phyloP scores from a whole-genome alignment of 2,113 vertebrate genomes.

The Aplodontia rufa region DNA sequence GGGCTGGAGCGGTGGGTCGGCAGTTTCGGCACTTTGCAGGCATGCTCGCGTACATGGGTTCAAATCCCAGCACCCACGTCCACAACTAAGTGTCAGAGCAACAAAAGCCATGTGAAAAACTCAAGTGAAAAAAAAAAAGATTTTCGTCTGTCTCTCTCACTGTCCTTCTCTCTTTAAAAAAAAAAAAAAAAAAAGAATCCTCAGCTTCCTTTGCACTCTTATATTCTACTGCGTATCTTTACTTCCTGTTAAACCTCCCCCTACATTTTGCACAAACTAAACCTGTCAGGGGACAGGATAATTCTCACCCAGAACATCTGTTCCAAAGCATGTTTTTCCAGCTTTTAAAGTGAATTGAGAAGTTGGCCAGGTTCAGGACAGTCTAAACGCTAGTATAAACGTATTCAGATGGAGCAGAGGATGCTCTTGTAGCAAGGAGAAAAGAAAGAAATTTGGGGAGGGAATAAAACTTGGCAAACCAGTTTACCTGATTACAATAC shows the following conservation, averaged over 20 bases:
- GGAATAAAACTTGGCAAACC: neutral
- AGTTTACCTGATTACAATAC: neutral
- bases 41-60: no score
- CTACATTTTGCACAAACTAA: neutral
- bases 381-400: neutral
- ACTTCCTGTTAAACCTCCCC: neutral
- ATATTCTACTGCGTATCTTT: neutral
- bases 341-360: neutral
- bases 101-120: no score
- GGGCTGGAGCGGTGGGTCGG: no score
- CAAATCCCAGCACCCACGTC: no score
- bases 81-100: no score
- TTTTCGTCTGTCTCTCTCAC: no score
- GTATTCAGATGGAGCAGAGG: constrained; percentile 3
- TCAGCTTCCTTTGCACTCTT: no score
- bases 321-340: neutral
- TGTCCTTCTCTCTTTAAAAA: no score
- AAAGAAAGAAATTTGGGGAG: neutral
- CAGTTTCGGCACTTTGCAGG: no score
- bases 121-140: no score
- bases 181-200: no score
- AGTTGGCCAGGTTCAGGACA: neutral
- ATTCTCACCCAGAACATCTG: constrained; percentile 9
- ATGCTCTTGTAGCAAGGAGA: constrained; percentile 38
- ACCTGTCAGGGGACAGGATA: neutral